Percentiles rank a stretch among this genome's conserved stretches.
phyloP scores from a whole-genome alignment of 53 echinoderm and acorn worm species.

The Echinometra lucunter region DNA sequence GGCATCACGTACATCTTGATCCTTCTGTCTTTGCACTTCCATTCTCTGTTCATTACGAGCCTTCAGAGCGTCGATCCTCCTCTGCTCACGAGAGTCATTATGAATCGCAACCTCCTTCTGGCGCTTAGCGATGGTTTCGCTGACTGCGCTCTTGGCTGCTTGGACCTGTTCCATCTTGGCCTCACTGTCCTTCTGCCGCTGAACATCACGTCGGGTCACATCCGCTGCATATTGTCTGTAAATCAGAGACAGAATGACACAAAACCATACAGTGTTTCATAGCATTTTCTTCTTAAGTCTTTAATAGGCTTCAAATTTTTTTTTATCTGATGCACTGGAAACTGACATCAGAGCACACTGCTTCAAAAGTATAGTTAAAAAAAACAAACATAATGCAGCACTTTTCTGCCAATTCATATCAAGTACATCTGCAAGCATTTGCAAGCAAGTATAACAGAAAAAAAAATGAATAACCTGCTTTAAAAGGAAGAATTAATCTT shows the following conservation, averaged over 20 bases:
- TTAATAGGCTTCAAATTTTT: too few relatives aligned
- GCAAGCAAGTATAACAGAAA: too few relatives aligned
- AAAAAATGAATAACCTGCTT: too few relatives aligned
- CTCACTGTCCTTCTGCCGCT: slow-evolving; percentile 82
- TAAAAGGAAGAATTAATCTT: too few relatives aligned
- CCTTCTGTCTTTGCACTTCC: slow-evolving; percentile 84
- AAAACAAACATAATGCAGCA: too few relatives aligned
- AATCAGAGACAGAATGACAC: not conserved
- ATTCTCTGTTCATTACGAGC: slow-evolving; percentile 73
- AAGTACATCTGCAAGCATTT: too few relatives aligned
- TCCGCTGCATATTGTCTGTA: slow-evolving; percentile 85
- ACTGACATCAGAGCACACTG: too few relatives aligned
- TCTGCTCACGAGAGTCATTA: slow-evolving; percentile 70
- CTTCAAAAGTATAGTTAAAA: too few relatives aligned
- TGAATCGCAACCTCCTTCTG: slow-evolving; percentile 74
- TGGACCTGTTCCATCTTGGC: slow-evolving; percentile 75
- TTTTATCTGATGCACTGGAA: not conserved
- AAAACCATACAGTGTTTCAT: not conserved
- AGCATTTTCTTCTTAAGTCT: too few relatives aligned
- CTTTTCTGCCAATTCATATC: too few relatives aligned
- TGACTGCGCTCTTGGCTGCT: slow-evolving; percentile 82
- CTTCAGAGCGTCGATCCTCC: slow-evolving; percentile 75
- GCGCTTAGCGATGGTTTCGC: slow-evolving; percentile 74
- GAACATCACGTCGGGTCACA: slow-evolving; percentile 83
- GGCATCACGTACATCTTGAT: slow-evolving; percentile 84